A percentile compares a stretch with the other conserved stretches of the same genome.
Evolutionary conservation across 2,888 invertebrate genomes (phyloP).

Genomic region (Cheilosia pagana): DNA sequence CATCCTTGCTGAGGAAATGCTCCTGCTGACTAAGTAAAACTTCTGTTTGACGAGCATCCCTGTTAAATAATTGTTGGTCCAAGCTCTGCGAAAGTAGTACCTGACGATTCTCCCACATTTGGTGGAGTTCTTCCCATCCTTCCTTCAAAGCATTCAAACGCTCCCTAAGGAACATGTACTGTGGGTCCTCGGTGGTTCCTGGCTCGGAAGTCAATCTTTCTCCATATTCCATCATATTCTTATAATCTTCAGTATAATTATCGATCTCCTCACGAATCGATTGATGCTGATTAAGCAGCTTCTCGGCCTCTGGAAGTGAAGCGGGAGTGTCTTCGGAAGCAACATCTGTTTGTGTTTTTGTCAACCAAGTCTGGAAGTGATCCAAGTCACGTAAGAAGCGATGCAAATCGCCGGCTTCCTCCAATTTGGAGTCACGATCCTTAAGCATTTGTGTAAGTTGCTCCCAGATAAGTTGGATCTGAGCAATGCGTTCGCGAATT

Average conservation of each 20-base stretch:
- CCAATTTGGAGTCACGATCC: conserved; percentile 98
- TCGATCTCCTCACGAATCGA: conserved; percentile 99
- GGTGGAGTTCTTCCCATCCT: conserved; percentile 99
- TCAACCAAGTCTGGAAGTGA: conserved; percentile 99
- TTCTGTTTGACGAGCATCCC: conserved; percentile 98
- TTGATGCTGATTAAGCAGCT: conserved; percentile 97
- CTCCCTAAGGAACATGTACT: conserved; percentile 99
- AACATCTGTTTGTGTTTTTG: conserved; percentile 99
- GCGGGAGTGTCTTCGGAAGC: conserved; percentile 98
- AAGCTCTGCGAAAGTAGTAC: conserved; percentile 96
- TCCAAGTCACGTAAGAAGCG: conserved; percentile 99
- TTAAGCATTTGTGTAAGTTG: conserved; percentile 98
- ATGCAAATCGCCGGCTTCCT: conserved; percentile 99
- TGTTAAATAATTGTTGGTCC: conserved; percentile 96
- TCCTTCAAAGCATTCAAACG: conserved; percentile 98
- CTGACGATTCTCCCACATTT: conserved; percentile 99
- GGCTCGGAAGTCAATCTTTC: conserved; percentile 95
- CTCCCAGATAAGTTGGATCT: conserved; percentile 98
- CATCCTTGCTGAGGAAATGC: conserved; percentile 98
- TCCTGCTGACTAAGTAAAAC: conserved; percentile 99
- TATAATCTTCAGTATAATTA: conserved; percentile 98
- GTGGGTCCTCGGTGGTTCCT: conserved; percentile 96
- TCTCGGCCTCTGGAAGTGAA: conserved; percentile 97
- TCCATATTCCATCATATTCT: conserved; percentile 99
- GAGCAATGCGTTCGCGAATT: conserved; percentile 94